These are phyloP conservation scores for Acrobasis suavella DNA, from an alignment of 2,888 invertebrate genomes.

Conservation along the genomic window DNA sequence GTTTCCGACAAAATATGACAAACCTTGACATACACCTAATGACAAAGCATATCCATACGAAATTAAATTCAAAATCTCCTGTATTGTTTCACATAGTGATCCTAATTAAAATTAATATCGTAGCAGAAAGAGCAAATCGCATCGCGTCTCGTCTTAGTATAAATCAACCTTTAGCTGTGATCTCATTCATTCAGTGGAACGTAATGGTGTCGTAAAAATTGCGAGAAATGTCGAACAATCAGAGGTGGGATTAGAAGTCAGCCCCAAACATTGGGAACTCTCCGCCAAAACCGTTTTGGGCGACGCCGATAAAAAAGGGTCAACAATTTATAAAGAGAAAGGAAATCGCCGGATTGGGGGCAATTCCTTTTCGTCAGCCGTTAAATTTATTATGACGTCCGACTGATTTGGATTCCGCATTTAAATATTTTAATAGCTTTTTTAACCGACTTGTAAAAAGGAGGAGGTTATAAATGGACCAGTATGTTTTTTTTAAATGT, in stretches of 20 bases:
- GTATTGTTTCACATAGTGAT: too few relatives aligned
- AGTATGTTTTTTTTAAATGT: too few relatives aligned
- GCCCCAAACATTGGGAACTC: conserved; percentile 42
- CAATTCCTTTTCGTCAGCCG: conserved; percentile 37
- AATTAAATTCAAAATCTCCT: too few relatives aligned
- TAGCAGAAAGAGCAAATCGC: too few relatives aligned
- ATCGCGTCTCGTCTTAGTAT: too few relatives aligned
- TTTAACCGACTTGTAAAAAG: background rate
- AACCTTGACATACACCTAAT: too few relatives aligned
- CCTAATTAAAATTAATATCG: too few relatives aligned
- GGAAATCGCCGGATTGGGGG: conserved; percentile 32
- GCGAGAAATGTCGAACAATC: conserved; percentile 65
- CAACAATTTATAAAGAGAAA: conserved; percentile 60
- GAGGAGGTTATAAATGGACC: too few relatives aligned
- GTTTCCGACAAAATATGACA: too few relatives aligned
- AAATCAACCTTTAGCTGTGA: too few relatives aligned
- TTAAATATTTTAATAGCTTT: background rate
- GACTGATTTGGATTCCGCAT: conserved; percentile 4
- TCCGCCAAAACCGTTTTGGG: conserved; percentile 40
- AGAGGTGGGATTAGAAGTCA: conserved; percentile 67
- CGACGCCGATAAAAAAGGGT: conserved; percentile 60
- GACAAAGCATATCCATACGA: too few relatives aligned
- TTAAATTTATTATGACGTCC: conserved; percentile 42
- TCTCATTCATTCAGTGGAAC: conserved; percentile 41
- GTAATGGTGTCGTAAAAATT: conserved; percentile 25